Percentiles rank a stretch among this genome's conserved stretches.
phyloP scores from a whole-genome alignment of 2,888 invertebrate genomes.

The Notodonta ziczac region DNA sequence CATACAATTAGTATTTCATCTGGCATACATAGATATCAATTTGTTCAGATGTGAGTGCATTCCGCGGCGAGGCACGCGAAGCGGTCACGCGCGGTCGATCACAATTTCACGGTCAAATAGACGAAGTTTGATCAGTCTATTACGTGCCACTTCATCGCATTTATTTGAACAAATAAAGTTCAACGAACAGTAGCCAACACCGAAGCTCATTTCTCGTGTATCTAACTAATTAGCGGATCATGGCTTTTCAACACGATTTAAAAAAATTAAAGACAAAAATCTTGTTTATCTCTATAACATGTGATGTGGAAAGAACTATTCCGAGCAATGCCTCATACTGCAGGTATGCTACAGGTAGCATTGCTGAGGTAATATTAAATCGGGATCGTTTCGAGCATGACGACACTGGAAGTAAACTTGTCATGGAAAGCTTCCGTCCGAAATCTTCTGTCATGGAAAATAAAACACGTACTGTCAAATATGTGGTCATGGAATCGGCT shows the following conservation, averaged over 20 bases:
- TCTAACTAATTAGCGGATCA: slow-evolving; percentile 15
- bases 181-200: slow-evolving; percentile 54
- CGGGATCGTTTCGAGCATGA: too few relatives aligned
- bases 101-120: slow-evolving; percentile 79
- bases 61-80: slow-evolving; percentile 58
- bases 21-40: slow-evolving; percentile 21
- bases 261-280: background rate
- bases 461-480: too few relatives aligned
- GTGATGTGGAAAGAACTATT: too few relatives aligned
- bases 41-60: slow-evolving; percentile 48
- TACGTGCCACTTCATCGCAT: slow-evolving; percentile 60
- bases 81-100: slow-evolving; percentile 67
- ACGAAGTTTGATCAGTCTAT: slow-evolving; percentile 71
- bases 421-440: too few relatives aligned
- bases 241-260: background rate
- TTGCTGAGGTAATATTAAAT: too few relatives aligned
- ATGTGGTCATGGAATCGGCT: too few relatives aligned
- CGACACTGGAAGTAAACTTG: too few relatives aligned
- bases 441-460: too few relatives aligned
- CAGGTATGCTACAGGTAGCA: too few relatives aligned
- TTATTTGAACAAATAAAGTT: slow-evolving; percentile 61
- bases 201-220: slow-evolving; percentile 17
- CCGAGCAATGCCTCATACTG: too few relatives aligned
- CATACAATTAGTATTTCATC: background rate
- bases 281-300: too few relatives aligned